Base-by-base conservation (phyloP, 2,113 vertebrate species). In the Centropus bengalensis region DNA sequence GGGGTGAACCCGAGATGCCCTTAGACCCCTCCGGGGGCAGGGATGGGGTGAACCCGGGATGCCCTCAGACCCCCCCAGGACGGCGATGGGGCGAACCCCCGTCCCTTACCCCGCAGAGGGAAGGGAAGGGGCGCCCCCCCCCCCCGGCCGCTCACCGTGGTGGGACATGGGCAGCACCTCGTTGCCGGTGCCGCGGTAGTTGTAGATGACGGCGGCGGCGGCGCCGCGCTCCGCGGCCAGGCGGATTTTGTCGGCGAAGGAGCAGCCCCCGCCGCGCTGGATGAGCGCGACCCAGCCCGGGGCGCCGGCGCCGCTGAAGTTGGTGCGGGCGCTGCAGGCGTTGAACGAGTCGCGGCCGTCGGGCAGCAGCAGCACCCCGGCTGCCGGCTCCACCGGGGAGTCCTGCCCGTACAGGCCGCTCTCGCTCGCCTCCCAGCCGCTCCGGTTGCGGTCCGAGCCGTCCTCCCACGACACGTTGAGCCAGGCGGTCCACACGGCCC, bases 101-200 rank as follows among this genome's bases (percentile, higher is more conserved):
- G 36, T 36, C 36, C 36, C 36, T 36, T 36, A 36, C 36, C 36
- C 36, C 36, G 36, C 36, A 36, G 36, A 36, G 36, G 36, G 36
- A 9, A 36, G 36, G 36, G 36, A 36, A 36, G 44, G 44, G 45
- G 16, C 45, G 45, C 16, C 22, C 9, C 51, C 24, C 24, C 44
- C 22, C 23, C n/a, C 32, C 20, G 3, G 28, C 5, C 21, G 33
- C 95, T 91, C 88, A 94, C 94, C 91, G 55, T 96, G 97, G 96
- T 99, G 98, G 74, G 98, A 98, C 98, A 99, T 99, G 92, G 98
- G 96, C 86, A 98, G 98, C 90, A 99, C 97, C 51, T 98, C 97
- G 94, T 98, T 98, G 76, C 98, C 97, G 28, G 97, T 97, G 22
- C 97, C 98, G 5, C 96, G 93, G 82, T 97, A 98, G 97, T 99